phyloP scores from a whole-genome alignment of 2,888 invertebrate species.

The Apotomis betuletana region DNA sequence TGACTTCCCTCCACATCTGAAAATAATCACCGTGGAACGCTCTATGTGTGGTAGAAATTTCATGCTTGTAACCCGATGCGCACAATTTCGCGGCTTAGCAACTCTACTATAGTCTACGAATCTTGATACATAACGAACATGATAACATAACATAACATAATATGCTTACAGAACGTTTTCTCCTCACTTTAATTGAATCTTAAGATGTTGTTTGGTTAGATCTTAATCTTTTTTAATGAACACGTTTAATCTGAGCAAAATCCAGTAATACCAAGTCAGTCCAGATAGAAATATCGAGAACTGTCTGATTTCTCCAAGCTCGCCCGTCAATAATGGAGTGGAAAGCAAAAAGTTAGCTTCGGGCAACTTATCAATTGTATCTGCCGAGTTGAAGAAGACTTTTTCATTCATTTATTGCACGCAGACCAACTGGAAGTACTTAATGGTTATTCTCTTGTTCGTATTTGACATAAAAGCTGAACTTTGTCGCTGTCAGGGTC shows the following conservation, averaged over 20 bases:
- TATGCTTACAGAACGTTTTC: neutral
- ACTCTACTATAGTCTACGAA: no score
- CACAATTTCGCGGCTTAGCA: no score
- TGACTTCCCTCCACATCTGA: no score
- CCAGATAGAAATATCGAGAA: slow-evolving; percentile 58
- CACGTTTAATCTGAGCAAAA: slow-evolving; percentile 29
- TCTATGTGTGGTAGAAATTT: no score
- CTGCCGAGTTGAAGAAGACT: slow-evolving; percentile 65
- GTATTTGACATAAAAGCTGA: slow-evolving; percentile 67
- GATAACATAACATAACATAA: no score
- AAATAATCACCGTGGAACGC: no score
- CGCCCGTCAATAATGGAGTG: slow-evolving; percentile 69
- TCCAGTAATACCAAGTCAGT: slow-evolving; percentile 48
- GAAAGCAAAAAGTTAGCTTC: slow-evolving; percentile 73
- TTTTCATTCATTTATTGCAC: slow-evolving; percentile 77
- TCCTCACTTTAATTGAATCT: neutral
- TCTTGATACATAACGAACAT: no score
- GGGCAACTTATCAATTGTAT: slow-evolving; percentile 78
- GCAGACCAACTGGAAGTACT: slow-evolving; percentile 69
- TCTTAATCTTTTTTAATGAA: slow-evolving; percentile 18
- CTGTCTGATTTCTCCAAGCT: slow-evolving; percentile 57
- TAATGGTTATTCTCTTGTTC: slow-evolving; percentile 72
- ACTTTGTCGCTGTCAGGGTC: slow-evolving; percentile 65
- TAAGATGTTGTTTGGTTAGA: slow-evolving; percentile 1
- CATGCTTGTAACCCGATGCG: no score